These are phyloP conservation scores for Oreochromis aureus DNA, from an alignment of 2,113 vertebrate genomes.

Conservation along the genomic window DNA sequence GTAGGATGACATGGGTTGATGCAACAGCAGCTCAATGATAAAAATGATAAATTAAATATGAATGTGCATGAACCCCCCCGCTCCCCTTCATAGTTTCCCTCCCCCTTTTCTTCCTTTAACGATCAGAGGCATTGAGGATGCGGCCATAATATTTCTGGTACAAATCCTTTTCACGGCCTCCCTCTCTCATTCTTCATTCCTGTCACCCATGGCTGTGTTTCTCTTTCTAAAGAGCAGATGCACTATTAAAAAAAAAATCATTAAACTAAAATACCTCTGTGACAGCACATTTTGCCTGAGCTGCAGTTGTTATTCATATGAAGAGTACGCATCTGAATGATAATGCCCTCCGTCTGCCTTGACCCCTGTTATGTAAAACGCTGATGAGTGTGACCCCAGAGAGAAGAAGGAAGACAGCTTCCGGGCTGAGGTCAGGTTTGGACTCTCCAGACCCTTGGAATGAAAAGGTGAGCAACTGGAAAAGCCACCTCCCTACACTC, in stretches of 20 bases:
- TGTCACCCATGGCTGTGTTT: conserved; percentile 27
- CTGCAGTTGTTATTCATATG: conserved; percentile 25
- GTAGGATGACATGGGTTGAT: not conserved
- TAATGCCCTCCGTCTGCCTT: not conserved
- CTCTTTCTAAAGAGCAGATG: conserved; percentile 44
- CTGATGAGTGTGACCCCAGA: not conserved
- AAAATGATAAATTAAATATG: conserved; percentile 57
- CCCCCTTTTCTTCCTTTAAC: not conserved
- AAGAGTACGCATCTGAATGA: conserved; percentile 25
- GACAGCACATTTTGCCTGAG: conserved; percentile 24
- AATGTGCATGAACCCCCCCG: conserved; percentile 33
- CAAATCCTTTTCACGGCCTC: not conserved
- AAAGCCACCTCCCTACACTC: not conserved
- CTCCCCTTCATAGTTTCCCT: not conserved
- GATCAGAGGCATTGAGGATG: not conserved
- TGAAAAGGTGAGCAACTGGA: not conserved
- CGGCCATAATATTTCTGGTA: conserved; percentile 10
- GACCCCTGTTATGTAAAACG: not conserved
- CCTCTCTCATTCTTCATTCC: conserved; percentile 32
- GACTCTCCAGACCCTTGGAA: not conserved
- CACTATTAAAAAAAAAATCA: conserved; percentile 36
- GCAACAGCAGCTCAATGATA: conserved; percentile 11
- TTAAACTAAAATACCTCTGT: conserved; percentile 50
- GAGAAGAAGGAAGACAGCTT: not conserved
- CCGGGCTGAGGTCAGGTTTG: not conserved